These are phyloP conservation scores for Hydrolagus colliei DNA, from an alignment of 2,797 vertebrate genomes.

Conservation along the genomic window DNA sequence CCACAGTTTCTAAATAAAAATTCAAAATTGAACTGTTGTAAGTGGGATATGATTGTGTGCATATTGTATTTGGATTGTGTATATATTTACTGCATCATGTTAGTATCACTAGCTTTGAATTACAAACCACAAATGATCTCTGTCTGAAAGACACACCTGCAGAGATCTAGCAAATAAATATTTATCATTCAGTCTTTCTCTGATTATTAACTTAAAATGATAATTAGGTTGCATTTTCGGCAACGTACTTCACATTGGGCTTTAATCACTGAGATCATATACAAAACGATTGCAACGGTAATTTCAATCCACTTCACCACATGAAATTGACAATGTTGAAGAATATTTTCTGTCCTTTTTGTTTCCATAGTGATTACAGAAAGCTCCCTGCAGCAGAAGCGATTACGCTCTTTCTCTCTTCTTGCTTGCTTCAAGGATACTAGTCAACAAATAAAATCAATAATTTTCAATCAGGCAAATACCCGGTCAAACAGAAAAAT, in stretches of 20 bases:
- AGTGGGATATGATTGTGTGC: too few species aligned
- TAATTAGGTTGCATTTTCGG: background rate
- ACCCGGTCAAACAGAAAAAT: background rate
- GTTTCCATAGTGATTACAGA: slow-evolving; percentile 7
- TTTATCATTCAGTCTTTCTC: background rate
- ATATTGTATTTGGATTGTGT: background rate
- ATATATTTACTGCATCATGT: background rate
- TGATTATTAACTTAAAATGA: background rate
- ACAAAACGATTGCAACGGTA: background rate
- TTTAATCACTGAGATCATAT: slow-evolving; percentile 8
- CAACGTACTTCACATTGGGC: background rate
- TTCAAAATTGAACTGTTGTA: too few species aligned
- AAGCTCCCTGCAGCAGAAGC: too few species aligned
- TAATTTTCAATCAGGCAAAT: background rate
- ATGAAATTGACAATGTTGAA: background rate
- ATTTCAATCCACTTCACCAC: slow-evolving; percentile 10
- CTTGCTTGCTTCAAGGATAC: background rate
- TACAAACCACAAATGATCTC: background rate
- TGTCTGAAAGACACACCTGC: background rate
- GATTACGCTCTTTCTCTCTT: background rate
- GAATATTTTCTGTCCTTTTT: background rate
- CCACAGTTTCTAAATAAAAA: too few species aligned
- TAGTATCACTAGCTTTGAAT: too few species aligned
- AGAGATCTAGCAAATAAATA: background rate
- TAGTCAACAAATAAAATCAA: background rate